A percentile compares a stretch with the other conserved stretches of the same genome.
These are phyloP conservation scores for Microcebus tavaratra DNA, from an alignment of 2,113 vertebrate genomes.

Conservation along the genomic window DNA sequence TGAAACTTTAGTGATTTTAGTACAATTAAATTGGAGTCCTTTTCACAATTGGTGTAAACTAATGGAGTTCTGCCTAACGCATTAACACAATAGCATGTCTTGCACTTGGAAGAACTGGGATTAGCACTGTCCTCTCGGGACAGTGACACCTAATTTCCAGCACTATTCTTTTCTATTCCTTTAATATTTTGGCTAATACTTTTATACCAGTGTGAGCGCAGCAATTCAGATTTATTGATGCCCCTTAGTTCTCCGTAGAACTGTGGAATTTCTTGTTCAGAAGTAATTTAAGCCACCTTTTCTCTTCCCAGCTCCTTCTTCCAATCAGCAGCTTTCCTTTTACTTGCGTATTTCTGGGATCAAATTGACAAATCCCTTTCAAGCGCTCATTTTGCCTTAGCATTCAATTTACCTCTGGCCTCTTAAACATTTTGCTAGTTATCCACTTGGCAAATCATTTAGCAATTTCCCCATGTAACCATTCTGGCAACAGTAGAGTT, in stretches of 20 bases:
- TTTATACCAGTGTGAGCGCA: not conserved
- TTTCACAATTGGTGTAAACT: not conserved
- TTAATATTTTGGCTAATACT: not conserved
- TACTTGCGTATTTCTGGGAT: slow-evolving; percentile 13
- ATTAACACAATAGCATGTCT: not conserved
- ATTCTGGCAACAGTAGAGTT: slow-evolving; percentile 64
- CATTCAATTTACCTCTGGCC: slow-evolving; percentile 48
- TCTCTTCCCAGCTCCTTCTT: not conserved
- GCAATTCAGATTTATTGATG: not conserved
- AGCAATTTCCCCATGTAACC: slow-evolving; percentile 43
- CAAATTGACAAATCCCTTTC: slow-evolving; percentile 52
- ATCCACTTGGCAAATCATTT: slow-evolving; percentile 57
- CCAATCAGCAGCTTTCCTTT: slow-evolving; percentile 27
- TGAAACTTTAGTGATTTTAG: not conserved
- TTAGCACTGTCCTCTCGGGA: not conserved
- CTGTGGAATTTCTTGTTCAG: slow-evolving; percentile 41
- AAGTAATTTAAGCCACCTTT: not conserved
- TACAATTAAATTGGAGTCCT: not conserved
- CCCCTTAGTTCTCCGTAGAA: not conserved
- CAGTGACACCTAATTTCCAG: not conserved
- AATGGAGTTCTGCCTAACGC: not conserved
- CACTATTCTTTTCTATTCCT: not conserved
- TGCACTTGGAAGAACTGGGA: not conserved
- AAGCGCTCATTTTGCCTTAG: slow-evolving; percentile 56
- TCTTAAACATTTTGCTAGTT: slow-evolving; percentile 51